Evolutionary conservation across 2,888 invertebrate species (phyloP).

Genomic region (Chaetoderma sp.): DNA sequence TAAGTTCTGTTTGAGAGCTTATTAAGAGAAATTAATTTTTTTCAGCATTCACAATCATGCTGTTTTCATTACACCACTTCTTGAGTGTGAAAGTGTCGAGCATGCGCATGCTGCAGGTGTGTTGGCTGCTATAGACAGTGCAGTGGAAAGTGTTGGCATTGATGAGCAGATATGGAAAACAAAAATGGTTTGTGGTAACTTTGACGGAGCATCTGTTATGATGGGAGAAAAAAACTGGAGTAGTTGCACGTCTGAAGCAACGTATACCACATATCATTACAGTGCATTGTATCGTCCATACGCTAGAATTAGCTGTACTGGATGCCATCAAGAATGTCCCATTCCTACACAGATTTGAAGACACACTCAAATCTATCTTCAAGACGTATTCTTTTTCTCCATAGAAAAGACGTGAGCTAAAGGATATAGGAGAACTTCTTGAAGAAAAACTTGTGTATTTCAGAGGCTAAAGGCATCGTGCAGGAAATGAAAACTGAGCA

Average conservation of each 20-base stretch:
- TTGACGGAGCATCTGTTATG: constrained; percentile 4
- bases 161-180: background rate
- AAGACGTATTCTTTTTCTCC: background rate
- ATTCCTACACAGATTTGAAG: constrained; percentile 17
- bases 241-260: background rate
- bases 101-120: constrained; percentile 1
- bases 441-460: background rate
- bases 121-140: background rate
- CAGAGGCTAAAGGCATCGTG: constrained; percentile 2
- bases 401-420: background rate
- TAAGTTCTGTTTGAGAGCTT: too few species aligned
- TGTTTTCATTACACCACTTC: constrained; percentile 1
- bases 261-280: background rate
- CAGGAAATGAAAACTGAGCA: constrained; percentile 14
- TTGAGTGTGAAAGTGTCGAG: background rate
- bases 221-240: background rate
- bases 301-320: background rate
- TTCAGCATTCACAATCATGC: too few species aligned
- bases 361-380: constrained; percentile 8
- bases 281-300: constrained; percentile 1
- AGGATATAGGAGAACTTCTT: background rate
- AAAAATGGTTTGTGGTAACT: background rate
- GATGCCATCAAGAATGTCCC: constrained; percentile 8
- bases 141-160: background rate
- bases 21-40: too few species aligned